These are phyloP conservation scores for Montipora foliosa DNA, from an alignment of 64 coral and sea anemone genomes.

Conservation along the genomic window DNA sequence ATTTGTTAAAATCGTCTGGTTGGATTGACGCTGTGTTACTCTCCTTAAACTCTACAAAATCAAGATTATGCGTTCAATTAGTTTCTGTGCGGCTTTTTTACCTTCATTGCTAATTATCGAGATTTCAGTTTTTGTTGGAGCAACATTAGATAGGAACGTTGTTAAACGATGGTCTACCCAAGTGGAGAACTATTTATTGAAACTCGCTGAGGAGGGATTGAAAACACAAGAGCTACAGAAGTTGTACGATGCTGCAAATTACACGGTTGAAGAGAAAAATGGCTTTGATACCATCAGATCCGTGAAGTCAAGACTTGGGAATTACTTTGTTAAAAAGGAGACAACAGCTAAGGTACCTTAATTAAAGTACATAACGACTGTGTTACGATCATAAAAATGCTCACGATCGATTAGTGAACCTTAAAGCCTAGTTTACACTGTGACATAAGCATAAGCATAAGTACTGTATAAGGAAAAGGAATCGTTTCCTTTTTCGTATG, in stretches of 20 bases:
- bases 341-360: constrained; percentile 77
- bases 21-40: not conserved
- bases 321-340: constrained; percentile 98
- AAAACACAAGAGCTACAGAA: constrained; percentile 88
- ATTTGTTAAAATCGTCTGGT: not conserved
- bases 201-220: constrained; percentile 93
- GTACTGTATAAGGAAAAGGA: no score
- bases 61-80: not conserved
- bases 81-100: not conserved
- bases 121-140: not conserved
- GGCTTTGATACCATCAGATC: constrained; percentile 85
- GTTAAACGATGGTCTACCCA: constrained; percentile 83
- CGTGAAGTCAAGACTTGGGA: constrained; percentile 87
- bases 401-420: no score
- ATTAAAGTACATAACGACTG: no score
- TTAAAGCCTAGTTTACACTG: no score
- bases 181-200: constrained; percentile 87
- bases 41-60: not conserved
- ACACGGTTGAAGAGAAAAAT: constrained; percentile 83
- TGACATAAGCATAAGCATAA: no score
- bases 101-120: constrained; percentile 1
- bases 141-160: constrained; percentile 44
- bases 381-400: no score
- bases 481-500: no score
- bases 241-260: constrained; percentile 86